These are phyloP conservation scores for Maylandia zebra DNA, from an alignment of 2,113 vertebrate species.

Conservation along the genomic window DNA sequence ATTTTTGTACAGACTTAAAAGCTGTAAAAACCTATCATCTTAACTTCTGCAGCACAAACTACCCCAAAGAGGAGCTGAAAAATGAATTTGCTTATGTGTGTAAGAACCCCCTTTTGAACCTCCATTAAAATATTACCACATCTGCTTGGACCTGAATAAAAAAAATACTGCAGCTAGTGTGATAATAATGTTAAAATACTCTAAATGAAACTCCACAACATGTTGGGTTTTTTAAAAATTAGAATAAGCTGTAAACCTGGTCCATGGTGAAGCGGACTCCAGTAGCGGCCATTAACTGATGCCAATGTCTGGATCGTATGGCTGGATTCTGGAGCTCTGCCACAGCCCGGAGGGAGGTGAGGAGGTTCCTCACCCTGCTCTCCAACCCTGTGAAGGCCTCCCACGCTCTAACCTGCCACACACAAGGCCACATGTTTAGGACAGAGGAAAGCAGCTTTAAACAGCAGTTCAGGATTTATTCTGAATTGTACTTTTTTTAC, in stretches of 20 bases:
- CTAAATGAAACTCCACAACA: background rate
- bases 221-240: background rate
- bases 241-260: slow-evolving; percentile 26
- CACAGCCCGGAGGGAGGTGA: slow-evolving; percentile 81
- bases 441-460: background rate
- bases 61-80: background rate
- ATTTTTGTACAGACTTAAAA: background rate
- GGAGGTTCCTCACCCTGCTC: slow-evolving; percentile 78
- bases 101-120: background rate
- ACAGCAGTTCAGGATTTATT: background rate
- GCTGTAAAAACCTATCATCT: background rate
- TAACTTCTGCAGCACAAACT: background rate
- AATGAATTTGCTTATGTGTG: background rate
- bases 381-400: slow-evolving; percentile 85
- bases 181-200: background rate
- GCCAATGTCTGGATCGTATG: slow-evolving; percentile 87
- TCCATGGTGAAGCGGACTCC: slow-evolving; percentile 82
- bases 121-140: background rate
- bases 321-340: slow-evolving; percentile 88
- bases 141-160: background rate
- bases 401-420: slow-evolving; percentile 74
- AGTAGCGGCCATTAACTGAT: slow-evolving; percentile 82
- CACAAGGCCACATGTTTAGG: background rate
- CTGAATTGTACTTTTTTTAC: background rate
- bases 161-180: background rate